Evolutionary conservation across 2,888 invertebrate species (phyloP), one percentile per base, ranked within the genome.

Genomic region (Colletes collaris): DNA sequence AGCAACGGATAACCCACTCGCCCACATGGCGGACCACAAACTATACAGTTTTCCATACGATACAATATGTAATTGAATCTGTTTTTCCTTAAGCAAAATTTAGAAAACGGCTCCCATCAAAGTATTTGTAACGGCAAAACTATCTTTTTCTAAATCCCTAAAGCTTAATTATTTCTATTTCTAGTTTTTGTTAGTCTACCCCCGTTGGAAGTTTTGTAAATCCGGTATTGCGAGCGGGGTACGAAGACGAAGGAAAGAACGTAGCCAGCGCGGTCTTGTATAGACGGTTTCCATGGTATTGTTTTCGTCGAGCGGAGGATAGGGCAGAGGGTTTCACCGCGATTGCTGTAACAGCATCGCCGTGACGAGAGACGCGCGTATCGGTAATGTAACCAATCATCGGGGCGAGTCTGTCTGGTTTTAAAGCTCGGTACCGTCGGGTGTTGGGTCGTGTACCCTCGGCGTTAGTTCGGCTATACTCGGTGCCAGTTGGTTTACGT

Each of bases 371-470:
- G 89, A 92, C 92, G 92, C 92, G 92, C 91, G 89, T 91, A 92
- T 92, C 92, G 89, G 92, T 93, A 93, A 93, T 93, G 92, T 93
- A 93, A 93, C 92, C 92, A 93, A 93, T 93, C 92, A 93, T 87
- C 86, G 88, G 83, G 76, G 70, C 78, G 76, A 74, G 65, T 59
- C 82, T 73, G 71, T 81, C 84, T 79, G 77, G 81, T 78, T 81
- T 70, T 78, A 86, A 82, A 75, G 84, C 78, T 66, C 68, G 72
- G 72, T 69, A 66, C 53, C 67, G 68, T 62, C 67, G 56, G 27
- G 60, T 73, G 83, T 76, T 82, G 60, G 66, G 53, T 64, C 76
- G 72, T 60, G 56, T 71, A 76, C 73, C 72, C 81, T 77, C 74
- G 62, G 60, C 71, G 72, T 72, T 76, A 63, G 79, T 59, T 73